These are phyloP conservation scores for Pyrocoelia pectoralis DNA, from an alignment of 2,888 invertebrate genomes.

Conservation along the genomic window DNA sequence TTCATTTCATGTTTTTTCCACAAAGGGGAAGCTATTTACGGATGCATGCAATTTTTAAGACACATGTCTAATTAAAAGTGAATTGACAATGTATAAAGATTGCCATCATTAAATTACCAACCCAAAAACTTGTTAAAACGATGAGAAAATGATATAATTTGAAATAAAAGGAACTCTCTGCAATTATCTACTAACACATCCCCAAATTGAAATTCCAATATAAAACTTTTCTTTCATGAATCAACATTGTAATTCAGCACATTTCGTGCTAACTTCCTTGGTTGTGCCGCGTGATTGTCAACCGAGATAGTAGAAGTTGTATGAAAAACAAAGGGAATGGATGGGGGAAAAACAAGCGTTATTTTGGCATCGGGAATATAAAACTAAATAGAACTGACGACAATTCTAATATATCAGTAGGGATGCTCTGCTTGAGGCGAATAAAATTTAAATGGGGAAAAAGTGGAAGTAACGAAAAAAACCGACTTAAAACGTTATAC, in stretches of 20 bases:
- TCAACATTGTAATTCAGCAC: constrained; percentile 10
- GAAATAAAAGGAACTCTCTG: too few species aligned
- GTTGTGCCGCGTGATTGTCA: constrained; percentile 29
- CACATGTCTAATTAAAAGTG: too few species aligned
- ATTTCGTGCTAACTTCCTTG: constrained; percentile 22
- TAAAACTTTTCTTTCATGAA: constrained; percentile 3
- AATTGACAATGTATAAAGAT: too few species aligned
- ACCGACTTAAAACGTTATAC: too few species aligned
- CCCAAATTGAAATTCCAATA: not conserved
- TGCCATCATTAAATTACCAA: too few species aligned
- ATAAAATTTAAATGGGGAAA: constrained; percentile 24
- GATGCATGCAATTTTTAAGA: too few species aligned
- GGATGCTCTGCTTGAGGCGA: constrained; percentile 31
- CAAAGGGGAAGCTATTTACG: too few species aligned
- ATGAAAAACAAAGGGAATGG: constrained; percentile 27
- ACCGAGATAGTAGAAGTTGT: constrained; percentile 25
- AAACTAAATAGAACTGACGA: constrained; percentile 46
- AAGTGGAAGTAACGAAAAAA: not conserved
- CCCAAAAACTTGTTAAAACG: too few species aligned
- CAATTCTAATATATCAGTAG: constrained; percentile 46
- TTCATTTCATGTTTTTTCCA: too few species aligned
- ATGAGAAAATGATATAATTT: too few species aligned
- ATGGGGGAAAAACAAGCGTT: constrained; percentile 23
- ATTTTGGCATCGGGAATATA: constrained; percentile 39
- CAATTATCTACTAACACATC: not conserved